Conservation (phyloP, 2,888 invertebrate genomes). For the Aspidapion aeneum region DNA sequence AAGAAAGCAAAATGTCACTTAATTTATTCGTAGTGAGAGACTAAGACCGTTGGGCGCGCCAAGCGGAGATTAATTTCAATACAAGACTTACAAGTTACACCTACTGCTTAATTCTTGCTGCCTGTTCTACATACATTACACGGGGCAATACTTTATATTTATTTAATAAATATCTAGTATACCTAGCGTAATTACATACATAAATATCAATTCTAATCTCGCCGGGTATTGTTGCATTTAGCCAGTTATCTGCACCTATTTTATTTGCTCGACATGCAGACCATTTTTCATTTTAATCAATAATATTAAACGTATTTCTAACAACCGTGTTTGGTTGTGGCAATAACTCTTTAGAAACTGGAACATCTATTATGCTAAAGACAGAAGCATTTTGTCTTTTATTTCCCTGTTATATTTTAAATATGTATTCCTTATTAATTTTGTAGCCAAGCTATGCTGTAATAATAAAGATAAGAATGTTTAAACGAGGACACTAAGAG, state of each 20-base stretch:
- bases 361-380: not conserved
- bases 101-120: not conserved
- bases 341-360: not conserved
- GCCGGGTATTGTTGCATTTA: not conserved
- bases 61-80: not conserved
- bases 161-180: not conserved
- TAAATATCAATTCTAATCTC: not conserved
- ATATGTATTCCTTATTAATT: too few species aligned
- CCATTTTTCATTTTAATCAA: not conserved
- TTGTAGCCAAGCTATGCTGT: too few species aligned
- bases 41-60: not conserved
- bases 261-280: not conserved
- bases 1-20: not conserved
- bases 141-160: not conserved
- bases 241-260: not conserved
- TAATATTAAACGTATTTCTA: not conserved
- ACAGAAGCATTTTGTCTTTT: not conserved
- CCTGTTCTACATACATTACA: not conserved
- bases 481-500: too few species aligned
- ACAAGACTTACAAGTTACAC: not conserved
- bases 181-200: not conserved
- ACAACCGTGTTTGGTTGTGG: not conserved
- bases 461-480: too few species aligned
- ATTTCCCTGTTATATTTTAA: not conserved
- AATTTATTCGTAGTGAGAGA: not conserved